Evolutionary conservation across 2,113 vertebrate genomes (phyloP), one percentile per base, ranked within the genome.

Genomic region (Fukomys damarensis): DNA sequence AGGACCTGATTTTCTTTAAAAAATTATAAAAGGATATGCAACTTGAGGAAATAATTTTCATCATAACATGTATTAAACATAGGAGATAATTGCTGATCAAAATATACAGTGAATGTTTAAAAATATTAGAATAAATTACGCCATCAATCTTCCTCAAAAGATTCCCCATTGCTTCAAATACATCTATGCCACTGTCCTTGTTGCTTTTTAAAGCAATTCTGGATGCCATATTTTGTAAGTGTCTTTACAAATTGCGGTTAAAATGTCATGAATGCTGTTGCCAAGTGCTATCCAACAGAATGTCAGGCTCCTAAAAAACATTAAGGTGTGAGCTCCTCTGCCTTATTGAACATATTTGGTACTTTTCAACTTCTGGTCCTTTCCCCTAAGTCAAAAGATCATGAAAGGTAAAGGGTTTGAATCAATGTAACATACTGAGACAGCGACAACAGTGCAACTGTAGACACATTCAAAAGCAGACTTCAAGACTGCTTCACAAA

Each of bases 1-100:
- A 68, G 65, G 35, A 5, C 43, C 12, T 7, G n/a, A 96, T 81
- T 94, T 65, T 41, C 5, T 80, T 65, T 24, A 96, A 2, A 81
- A 80, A 35, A 24, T 49, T 76, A 17, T 85, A 41, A 70, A 80
- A 70, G 66, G 17, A 80, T 56, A 7, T 22, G 16, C 5, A 80
- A 93, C 32, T 59, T 56, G 24, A 16, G 2, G 24, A 61, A 94
- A 58, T 82, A 7, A 89, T 46, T 77, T 77, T 12, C 74, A 93
- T 86, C 32, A 35, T 84, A 90, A 91, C 24, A 89, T 43, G 12
- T 68, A 58, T 94, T 92, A 30, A 94, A 85, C 38, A 86, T 17
- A 82, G 9, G 26, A 61, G 28, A 77, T 13, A 77, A 77, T 12
- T 26, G 14, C 12, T 77, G 46, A 49, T 14, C 6, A 77, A 49